Conservation (phyloP, 2,888 invertebrate species). For the Bembecia ichneumoniformis region DNA sequence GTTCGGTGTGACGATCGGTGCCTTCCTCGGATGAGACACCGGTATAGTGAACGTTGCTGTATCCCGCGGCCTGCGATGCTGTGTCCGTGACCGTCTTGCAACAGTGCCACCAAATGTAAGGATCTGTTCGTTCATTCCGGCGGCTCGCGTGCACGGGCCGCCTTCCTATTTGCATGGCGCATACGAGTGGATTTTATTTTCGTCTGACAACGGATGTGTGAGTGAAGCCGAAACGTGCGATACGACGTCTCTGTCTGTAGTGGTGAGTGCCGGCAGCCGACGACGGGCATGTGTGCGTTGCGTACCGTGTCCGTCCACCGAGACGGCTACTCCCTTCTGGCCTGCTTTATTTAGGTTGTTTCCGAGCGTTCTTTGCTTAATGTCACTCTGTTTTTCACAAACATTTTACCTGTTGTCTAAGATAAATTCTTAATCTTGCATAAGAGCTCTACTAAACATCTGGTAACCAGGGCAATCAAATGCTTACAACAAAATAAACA, state of each 20-base stretch:
- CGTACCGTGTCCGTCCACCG: conserved; percentile 44
- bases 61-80: conserved; percentile 65
- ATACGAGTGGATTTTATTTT: conserved; percentile 71
- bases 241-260: conserved; percentile 16
- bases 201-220: conserved; percentile 61
- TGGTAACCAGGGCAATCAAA: no score
- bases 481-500: no score
- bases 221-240: conserved; percentile 36
- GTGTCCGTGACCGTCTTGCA: conserved; percentile 67
- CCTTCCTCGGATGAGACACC: conserved; percentile 56
- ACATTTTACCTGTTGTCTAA: not conserved
- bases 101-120: conserved; percentile 71
- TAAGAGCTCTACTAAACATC: no score
- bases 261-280: conserved; percentile 24
- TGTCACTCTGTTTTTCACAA: not conserved
- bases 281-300: conserved; percentile 31
- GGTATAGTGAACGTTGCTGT: conserved; percentile 43
- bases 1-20: conserved; percentile 48
- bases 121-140: conserved; percentile 56
- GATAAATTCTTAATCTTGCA: no score
- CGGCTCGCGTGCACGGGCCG: conserved; percentile 50
- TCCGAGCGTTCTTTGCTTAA: conserved; percentile 10
- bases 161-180: conserved; percentile 71
- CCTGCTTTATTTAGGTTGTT: conserved; percentile 40
- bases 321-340: conserved; percentile 61